Conservation (phyloP, 2,797 vertebrate species). For the Propithecus deckenii region DNA sequence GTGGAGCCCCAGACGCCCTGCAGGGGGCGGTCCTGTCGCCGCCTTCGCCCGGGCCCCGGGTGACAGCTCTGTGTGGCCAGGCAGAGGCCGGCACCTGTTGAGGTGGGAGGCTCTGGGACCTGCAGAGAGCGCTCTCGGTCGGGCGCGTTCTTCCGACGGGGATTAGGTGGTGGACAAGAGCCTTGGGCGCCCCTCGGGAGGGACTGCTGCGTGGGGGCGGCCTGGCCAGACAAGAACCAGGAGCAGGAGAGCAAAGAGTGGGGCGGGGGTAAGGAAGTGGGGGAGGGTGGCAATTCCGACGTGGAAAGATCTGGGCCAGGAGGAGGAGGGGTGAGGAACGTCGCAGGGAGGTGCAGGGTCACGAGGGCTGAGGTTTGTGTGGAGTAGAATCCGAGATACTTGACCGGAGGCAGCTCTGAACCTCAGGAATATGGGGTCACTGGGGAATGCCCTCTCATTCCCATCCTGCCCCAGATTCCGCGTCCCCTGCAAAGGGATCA, state of each 20-base stretch:
- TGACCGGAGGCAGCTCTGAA: background rate
- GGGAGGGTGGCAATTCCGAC: background rate
- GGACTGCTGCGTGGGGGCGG: background rate
- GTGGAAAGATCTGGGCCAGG: background rate
- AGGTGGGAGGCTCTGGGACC: background rate
- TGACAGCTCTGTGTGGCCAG: background rate
- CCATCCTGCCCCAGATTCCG: background rate
- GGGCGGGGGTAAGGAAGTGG: background rate
- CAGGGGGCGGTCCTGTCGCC: constrained; percentile 55
- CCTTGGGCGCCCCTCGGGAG: background rate
- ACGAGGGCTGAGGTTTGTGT: background rate
- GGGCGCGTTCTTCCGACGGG: background rate
- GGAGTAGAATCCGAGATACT: background rate
- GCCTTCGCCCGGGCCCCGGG: background rate
- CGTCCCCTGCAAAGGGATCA: background rate
- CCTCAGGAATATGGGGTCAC: background rate
- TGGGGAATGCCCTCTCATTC: background rate
- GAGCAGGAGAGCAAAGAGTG: background rate
- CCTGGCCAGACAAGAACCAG: background rate
- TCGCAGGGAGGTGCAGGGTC: background rate
- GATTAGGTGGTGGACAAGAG: background rate
- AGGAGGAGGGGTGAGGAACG: background rate
- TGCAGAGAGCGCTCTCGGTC: background rate
- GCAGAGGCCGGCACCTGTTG: constrained; percentile 73
- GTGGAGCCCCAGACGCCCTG: constrained; percentile 18